Conservation (phyloP, 1,140 invertebrate genomes). For the Tribolium castaneum region DNA sequence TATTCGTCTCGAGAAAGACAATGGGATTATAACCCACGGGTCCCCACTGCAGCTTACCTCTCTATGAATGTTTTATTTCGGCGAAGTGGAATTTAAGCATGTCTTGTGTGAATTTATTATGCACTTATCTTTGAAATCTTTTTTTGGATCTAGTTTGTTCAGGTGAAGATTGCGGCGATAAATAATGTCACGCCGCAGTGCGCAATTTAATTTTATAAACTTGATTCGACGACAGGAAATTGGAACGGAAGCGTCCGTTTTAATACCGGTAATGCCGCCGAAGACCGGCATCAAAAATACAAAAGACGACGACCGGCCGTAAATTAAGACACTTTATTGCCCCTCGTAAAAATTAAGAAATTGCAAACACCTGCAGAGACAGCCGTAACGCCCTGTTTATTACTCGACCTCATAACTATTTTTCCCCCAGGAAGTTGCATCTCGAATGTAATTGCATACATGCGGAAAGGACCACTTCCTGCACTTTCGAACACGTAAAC, state of each 20-base stretch:
- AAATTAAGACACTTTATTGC: conserved; percentile 23
- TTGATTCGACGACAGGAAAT: conserved; percentile 24
- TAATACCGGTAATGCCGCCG: conserved; percentile 18
- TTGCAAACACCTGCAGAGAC: conserved; percentile 8
- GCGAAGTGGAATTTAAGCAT: neutral
- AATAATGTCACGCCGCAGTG: conserved; percentile 21
- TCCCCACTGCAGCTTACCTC: neutral
- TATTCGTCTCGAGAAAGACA: neutral
- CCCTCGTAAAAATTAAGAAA: conserved; percentile 22
- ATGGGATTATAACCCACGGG: conserved; percentile 9
- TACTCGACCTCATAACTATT: neutral
- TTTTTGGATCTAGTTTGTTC: neutral
- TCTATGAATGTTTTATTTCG: neutral
- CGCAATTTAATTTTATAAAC: conserved; percentile 31
- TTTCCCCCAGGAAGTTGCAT: neutral
- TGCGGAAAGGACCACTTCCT: neutral
- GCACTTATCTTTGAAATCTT: neutral
- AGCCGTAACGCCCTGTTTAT: conserved; percentile 9
- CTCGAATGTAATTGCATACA: neutral
- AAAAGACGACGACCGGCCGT: neutral
- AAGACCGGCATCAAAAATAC: conserved; percentile 4
- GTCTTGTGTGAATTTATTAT: neutral
- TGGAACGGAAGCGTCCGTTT: conserved; percentile 8
- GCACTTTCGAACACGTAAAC: conserved; percentile 12
- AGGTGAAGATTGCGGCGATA: conserved; percentile 21